Evolutionary conservation across 2,113 vertebrate species (phyloP).

Genomic region (Phyllostomus hastatus): DNA sequence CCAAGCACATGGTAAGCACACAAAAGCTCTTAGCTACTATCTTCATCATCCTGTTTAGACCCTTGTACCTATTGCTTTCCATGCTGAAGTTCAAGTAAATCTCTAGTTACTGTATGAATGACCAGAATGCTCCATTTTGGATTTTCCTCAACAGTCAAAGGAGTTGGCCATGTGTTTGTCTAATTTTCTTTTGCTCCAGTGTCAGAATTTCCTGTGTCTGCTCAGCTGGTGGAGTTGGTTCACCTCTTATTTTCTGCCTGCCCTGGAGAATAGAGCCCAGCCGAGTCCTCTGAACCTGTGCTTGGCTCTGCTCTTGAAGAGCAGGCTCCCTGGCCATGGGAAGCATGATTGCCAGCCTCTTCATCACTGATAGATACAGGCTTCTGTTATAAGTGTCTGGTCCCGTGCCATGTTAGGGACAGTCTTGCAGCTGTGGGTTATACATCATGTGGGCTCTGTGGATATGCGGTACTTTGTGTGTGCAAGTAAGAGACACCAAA

Average conservation of each 20-base stretch:
- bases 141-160: background rate
- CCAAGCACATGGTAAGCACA: background rate
- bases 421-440: background rate
- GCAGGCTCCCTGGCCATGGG: background rate
- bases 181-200: background rate
- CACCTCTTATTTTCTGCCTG: background rate
- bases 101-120: background rate
- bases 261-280: too few relatives aligned
- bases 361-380: background rate
- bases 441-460: background rate
- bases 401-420: fast-evolving
- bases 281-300: background rate
- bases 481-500: background rate
- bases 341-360: too few relatives aligned
- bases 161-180: background rate
- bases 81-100: background rate
- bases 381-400: background rate
- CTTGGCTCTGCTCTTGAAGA: background rate
- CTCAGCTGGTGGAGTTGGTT: background rate
- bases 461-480: background rate
- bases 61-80: background rate
- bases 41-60: background rate
- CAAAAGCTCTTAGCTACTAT: background rate
- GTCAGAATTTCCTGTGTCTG: background rate
- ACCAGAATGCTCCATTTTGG: background rate